phyloP scores from a whole-genome alignment of 2,113 vertebrate species.

The Bucco capensis region DNA sequence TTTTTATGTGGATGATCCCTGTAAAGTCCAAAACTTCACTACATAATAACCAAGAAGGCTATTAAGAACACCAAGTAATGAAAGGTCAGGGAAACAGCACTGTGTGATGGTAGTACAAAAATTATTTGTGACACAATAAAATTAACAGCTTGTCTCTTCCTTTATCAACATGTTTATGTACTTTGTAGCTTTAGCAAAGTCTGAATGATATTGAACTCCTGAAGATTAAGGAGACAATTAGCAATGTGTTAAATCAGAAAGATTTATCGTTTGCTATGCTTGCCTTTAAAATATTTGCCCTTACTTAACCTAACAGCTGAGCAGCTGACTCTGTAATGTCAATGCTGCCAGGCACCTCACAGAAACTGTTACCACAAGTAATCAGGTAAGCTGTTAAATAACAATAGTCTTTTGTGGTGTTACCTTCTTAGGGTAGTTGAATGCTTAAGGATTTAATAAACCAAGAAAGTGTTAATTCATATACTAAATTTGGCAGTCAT shows the following conservation, averaged over 20 bases:
- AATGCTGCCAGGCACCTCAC: neutral
- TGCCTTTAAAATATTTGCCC: neutral
- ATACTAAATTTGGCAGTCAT: neutral
- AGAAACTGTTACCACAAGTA: neutral
- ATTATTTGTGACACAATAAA: neutral
- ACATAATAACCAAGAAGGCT: neutral
- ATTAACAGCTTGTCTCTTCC: neutral
- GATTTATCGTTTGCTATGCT: neutral
- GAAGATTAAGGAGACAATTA: neutral
- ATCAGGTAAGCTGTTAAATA: neutral
- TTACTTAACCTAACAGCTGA: neutral
- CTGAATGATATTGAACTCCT: neutral
- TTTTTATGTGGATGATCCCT: neutral
- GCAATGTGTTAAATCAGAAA: neutral
- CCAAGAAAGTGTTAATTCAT: neutral
- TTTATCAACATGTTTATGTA: neutral
- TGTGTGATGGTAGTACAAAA: neutral
- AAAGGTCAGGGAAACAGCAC: neutral
- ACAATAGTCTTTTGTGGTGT: neutral
- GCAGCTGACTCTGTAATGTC: neutral
- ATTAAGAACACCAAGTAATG: neutral
- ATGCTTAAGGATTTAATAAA: neutral
- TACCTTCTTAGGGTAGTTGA: neutral
- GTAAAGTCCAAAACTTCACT: neutral
- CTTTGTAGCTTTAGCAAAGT: neutral